phyloP scores from a whole-genome alignment of 2,797 vertebrate species.

The Vireo griseus region DNA sequence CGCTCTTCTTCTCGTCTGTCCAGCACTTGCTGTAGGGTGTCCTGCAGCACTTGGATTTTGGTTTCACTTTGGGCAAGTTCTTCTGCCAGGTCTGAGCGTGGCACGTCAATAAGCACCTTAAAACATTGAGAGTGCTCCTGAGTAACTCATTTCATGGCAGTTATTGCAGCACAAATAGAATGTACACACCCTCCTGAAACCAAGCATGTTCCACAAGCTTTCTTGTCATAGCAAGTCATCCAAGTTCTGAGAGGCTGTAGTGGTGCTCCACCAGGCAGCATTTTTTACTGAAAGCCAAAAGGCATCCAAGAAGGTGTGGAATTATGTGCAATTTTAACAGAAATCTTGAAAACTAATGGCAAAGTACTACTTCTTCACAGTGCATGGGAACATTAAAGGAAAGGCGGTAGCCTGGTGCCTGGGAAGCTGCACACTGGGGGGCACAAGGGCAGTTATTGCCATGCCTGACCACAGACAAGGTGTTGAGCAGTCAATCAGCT shows the following conservation, averaged over 20 bases:
- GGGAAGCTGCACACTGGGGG: neutral
- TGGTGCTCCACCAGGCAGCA: neutral
- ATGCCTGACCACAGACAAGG: neutral
- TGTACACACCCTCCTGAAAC: neutral
- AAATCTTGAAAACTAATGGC: neutral
- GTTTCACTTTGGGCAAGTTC: conserved; percentile 75
- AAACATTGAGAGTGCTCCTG: neutral
- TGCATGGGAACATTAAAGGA: neutral
- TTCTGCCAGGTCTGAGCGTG: conserved; percentile 77
- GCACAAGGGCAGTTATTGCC: neutral
- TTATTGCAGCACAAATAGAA: neutral
- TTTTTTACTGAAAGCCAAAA: neutral
- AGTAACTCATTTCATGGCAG: neutral
- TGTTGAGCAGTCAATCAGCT: neutral
- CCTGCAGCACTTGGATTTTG: conserved; percentile 78
- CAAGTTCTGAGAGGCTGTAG: neutral
- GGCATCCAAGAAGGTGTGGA: neutral
- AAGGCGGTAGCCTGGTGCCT: neutral
- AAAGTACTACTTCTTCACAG: neutral
- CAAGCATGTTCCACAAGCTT: neutral
- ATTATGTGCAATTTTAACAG: neutral
- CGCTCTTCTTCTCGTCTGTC: conserved; percentile 89
- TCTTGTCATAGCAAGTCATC: neutral
- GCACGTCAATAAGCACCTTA: conserved; percentile 85
- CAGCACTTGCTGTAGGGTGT: conserved; percentile 84